Percentiles rank a stretch among this genome's conserved stretches.
phyloP scores from a whole-genome alignment of 2,888 invertebrate species.

The Drosophila crucigera region DNA sequence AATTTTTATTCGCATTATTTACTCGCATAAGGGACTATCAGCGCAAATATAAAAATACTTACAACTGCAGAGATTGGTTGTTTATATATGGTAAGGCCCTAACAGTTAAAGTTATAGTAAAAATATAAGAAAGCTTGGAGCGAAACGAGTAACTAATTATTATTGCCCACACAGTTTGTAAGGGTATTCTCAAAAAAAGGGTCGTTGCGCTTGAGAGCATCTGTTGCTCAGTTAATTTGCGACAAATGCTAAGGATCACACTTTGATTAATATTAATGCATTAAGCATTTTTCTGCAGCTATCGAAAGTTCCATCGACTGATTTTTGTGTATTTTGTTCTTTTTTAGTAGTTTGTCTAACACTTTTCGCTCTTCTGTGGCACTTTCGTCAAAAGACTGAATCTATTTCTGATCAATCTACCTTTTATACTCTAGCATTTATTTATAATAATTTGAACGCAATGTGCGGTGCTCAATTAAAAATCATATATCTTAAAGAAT shows the following conservation, averaged over 20 bases:
- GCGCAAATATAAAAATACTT: neutral
- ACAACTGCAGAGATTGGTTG: neutral
- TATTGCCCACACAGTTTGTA: neutral
- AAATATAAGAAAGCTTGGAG: neutral
- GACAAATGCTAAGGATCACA: conserved; percentile 36
- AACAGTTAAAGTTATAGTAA: neutral
- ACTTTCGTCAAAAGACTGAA: neutral
- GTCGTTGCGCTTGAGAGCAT: conserved; percentile 55
- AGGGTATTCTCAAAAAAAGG: conserved; percentile 35
- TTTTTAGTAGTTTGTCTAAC: conserved; percentile 7
- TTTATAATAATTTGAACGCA: neutral
- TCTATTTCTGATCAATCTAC: conserved; percentile 43
- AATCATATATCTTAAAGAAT: neutral
- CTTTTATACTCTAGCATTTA: conserved; percentile 27
- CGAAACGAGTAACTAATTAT: neutral
- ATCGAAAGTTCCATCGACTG: conserved; percentile 11
- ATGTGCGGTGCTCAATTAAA: neutral
- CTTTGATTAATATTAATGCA: conserved; percentile 69
- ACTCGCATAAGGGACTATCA: neutral
- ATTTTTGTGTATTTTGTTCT: conserved; percentile 19
- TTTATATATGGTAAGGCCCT: neutral
- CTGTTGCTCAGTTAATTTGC: conserved; percentile 56
- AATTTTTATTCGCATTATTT: neutral
- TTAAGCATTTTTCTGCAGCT: conserved; percentile 33
- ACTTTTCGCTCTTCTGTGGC: neutral